Evolutionary conservation across 2,888 invertebrate species (phyloP).

Genomic region (Biston stratarius): DNA sequence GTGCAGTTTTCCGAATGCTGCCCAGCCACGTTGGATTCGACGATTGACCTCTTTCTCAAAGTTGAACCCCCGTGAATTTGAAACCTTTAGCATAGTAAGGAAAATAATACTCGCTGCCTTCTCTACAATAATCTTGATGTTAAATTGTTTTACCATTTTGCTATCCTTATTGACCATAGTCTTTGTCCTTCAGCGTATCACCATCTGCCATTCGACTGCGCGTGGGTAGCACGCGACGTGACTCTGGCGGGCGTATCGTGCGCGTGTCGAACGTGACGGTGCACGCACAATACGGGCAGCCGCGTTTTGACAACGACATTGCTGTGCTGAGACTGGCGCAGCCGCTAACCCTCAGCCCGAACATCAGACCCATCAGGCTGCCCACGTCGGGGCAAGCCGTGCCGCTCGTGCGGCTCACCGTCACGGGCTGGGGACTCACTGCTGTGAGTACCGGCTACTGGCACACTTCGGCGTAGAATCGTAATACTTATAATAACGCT

Average conservation of each 20-base stretch:
- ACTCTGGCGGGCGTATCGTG: constrained; percentile 77
- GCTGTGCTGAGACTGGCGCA: constrained; percentile 70
- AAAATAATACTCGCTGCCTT: neutral
- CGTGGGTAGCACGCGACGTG: constrained; percentile 78
- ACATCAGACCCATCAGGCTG: constrained; percentile 68
- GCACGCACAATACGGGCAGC: constrained; percentile 74
- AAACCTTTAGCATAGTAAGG: neutral
- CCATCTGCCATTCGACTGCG: constrained; percentile 69
- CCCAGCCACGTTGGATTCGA: too few relatives aligned
- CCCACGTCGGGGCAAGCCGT: constrained; percentile 68
- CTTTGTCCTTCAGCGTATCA: constrained; percentile 53
- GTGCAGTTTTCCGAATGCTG: too few relatives aligned
- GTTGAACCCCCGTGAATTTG: too few relatives aligned
- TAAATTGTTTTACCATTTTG: neutral
- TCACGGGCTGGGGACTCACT: constrained; percentile 82
- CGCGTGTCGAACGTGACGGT: constrained; percentile 70
- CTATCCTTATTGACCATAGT: neutral
- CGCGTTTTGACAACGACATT: constrained; percentile 79
- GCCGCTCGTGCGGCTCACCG: constrained; percentile 75
- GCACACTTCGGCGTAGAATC: too few relatives aligned
- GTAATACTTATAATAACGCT: neutral
- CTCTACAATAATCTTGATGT: neutral
- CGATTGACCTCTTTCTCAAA: too few relatives aligned
- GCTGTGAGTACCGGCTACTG: constrained; percentile 64
- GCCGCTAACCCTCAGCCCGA: constrained; percentile 65